Evolutionary conservation across 2,113 vertebrate genomes (phyloP).

Genomic region (Heliornis fulica): DNA sequence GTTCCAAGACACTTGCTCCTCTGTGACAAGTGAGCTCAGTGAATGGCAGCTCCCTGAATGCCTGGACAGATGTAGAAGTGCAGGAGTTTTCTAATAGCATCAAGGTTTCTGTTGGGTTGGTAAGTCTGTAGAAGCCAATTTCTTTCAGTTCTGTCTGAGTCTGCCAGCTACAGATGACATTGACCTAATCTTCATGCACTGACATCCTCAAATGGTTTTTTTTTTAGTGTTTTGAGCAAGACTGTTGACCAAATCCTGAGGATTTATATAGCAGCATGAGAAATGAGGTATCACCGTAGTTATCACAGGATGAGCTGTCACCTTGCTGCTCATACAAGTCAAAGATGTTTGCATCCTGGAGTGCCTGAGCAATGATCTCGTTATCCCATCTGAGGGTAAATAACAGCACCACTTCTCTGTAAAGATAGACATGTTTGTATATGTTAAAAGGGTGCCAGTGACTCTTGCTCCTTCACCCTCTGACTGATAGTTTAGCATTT

Average conservation of each 20-base stretch:
- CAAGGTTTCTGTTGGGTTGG: background rate
- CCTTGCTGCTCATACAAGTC: background rate
- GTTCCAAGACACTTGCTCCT: background rate
- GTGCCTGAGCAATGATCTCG: background rate
- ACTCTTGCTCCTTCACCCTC: background rate
- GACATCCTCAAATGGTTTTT: background rate
- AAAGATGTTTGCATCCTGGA: constrained; percentile 1
- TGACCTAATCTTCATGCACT: background rate
- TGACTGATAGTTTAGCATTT: background rate
- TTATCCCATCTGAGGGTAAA: constrained; percentile 16
- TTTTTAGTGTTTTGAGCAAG: background rate
- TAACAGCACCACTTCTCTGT: background rate
- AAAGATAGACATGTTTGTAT: fast-evolving
- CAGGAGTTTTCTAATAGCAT: background rate
- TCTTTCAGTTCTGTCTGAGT: background rate
- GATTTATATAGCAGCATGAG: background rate
- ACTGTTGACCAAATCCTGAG: background rate
- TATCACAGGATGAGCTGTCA: constrained; percentile 24
- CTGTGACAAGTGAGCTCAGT: background rate
- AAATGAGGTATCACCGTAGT: background rate
- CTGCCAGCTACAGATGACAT: background rate
- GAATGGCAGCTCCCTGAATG: background rate
- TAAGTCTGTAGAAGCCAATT: background rate
- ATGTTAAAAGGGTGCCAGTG: background rate
- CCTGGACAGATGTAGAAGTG: background rate